Evolutionary conservation across 2,888 invertebrate species (phyloP).

Genomic region (Mimumesa dahlbomi): DNA sequence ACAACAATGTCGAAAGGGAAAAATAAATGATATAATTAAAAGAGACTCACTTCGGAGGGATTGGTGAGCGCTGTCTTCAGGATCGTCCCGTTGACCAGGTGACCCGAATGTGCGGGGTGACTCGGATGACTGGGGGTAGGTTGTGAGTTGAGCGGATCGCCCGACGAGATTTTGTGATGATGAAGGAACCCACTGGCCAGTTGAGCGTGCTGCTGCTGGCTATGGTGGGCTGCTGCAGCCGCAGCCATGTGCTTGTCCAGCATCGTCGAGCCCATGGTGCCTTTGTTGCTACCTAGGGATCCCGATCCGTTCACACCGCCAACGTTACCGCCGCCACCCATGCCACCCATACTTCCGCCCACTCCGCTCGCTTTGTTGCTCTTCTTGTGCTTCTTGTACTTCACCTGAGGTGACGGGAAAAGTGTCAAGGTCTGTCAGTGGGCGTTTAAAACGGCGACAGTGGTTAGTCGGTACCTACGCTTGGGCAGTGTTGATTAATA

Average conservation of each 20-base stretch:
- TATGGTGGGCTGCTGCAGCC: constrained; percentile 78
- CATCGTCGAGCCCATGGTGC: constrained; percentile 75
- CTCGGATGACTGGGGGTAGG: constrained; percentile 77
- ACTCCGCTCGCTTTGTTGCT: constrained; percentile 82
- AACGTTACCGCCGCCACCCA: constrained; percentile 77
- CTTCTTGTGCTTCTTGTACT: constrained; percentile 98
- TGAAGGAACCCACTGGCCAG: constrained; percentile 77
- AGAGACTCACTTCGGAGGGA: constrained; percentile 88
- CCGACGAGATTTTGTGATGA: constrained; percentile 79
- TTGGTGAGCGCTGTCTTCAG: constrained; percentile 96
- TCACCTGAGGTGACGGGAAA: constrained; percentile 84
- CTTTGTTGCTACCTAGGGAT: constrained; percentile 71
- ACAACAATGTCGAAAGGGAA: neutral
- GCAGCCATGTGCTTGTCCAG: constrained; percentile 80
- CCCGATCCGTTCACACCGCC: constrained; percentile 78
- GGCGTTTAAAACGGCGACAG: neutral
- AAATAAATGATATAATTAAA: neutral
- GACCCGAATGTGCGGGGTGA: constrained; percentile 83
- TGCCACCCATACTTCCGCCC: constrained; percentile 81
- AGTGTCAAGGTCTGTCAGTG: constrained; percentile 2
- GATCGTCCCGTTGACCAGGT: constrained; percentile 94
- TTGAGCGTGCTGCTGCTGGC: constrained; percentile 81
- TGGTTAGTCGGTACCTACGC: too few species aligned
- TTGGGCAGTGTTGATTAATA: too few species aligned
- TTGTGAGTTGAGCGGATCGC: constrained; percentile 75